A percentile compares a stretch with the other conserved stretches of the same genome.
Conservation (phyloP, 2,888 invertebrate species). For the Pollenia angustigena region DNA sequence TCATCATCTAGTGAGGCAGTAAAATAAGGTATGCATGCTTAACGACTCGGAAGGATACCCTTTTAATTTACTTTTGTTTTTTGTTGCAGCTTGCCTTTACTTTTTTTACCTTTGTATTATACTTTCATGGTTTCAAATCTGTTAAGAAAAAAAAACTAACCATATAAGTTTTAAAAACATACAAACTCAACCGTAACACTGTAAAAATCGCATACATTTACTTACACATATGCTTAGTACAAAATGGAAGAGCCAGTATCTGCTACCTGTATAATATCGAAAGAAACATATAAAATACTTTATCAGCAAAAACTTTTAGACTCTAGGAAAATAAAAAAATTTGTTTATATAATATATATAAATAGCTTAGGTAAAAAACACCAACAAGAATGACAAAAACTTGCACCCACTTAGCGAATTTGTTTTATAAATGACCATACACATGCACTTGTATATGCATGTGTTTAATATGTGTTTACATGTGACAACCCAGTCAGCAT, state of each 20-base stretch:
- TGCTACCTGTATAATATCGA: not conserved
- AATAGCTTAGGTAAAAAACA: not conserved
- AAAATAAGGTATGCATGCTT: conserved; percentile 67
- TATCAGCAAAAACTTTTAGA: conserved; percentile 43
- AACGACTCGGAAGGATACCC: conserved; percentile 69
- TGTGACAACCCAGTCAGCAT: too few relatives aligned
- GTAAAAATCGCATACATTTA: not conserved
- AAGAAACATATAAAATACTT: conserved; percentile 30
- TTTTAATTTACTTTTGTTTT: conserved; percentile 67
- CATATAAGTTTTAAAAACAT: conserved; percentile 21
- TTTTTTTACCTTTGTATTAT: conserved; percentile 28
- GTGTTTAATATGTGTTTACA: not conserved
- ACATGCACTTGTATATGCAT: not conserved
- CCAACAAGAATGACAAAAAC: conserved; percentile 41
- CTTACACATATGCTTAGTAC: not conserved
- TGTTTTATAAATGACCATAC: conserved; percentile 63
- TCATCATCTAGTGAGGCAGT: conserved; percentile 62
- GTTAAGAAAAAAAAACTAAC: not conserved
- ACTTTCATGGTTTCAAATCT: conserved; percentile 40
- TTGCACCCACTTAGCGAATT: conserved; percentile 66
- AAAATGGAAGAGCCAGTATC: not conserved
- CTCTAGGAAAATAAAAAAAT: not conserved
- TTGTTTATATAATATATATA: too few relatives aligned
- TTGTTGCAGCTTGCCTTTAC: conserved; percentile 33
- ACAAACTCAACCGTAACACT: not conserved